A percentile compares a stretch with the other conserved stretches of the same genome.
Evolutionary conservation across 2,113 vertebrate genomes (phyloP).

Genomic region (Thamnophis sirtalis): DNA sequence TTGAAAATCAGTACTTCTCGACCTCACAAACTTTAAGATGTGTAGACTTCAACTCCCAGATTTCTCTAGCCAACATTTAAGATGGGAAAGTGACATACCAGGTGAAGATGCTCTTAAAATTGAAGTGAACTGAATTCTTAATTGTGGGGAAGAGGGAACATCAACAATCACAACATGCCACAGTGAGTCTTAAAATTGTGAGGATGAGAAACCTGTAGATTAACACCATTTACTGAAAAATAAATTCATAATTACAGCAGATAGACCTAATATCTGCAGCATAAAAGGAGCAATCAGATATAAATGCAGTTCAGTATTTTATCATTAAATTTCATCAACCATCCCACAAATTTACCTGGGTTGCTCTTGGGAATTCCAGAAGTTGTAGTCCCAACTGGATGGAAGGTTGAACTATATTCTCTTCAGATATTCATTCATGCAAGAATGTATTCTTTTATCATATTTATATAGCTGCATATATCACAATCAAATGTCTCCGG

Average conservation of each 20-base stretch:
- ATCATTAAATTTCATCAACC: background rate
- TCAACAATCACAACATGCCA: background rate
- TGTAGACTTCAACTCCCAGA: background rate
- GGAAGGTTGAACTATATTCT: background rate
- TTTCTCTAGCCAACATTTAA: background rate
- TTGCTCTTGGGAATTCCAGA: background rate
- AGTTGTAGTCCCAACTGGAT: background rate
- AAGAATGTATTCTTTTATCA: background rate
- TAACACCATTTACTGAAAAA: background rate
- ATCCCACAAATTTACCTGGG: background rate
- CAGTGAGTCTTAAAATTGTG: background rate
- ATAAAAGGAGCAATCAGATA: background rate
- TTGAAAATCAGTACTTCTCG: background rate
- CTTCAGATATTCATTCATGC: background rate
- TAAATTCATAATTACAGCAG: background rate
- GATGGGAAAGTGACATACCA: background rate
- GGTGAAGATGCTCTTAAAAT: background rate
- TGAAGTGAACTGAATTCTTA: background rate
- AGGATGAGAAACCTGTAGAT: background rate
- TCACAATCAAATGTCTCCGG: background rate
- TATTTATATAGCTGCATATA: background rate
- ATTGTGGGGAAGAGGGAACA: background rate
- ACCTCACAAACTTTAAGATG: background rate
- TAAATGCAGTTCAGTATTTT: background rate
- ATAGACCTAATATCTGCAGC: accelerated